phyloP scores from a whole-genome alignment of 2,888 invertebrate genomes.

The Drosophila ochracea region DNA sequence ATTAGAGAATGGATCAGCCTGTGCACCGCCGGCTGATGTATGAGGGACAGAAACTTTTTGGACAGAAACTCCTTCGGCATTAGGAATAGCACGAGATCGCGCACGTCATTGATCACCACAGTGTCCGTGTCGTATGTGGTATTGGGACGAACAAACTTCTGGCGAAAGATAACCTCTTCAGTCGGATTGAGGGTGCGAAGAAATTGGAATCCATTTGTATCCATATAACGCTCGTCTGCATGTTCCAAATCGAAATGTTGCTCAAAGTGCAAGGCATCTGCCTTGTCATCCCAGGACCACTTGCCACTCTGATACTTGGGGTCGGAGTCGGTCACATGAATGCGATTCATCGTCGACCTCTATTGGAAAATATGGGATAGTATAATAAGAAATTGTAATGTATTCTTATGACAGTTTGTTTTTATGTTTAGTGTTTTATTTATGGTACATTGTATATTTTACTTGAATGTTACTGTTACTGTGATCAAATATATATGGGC shows the following conservation, averaged over 20 bases:
- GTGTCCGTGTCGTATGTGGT: conserved; percentile 10
- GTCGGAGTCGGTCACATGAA: conserved; percentile 1
- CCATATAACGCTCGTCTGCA: conserved; percentile 10
- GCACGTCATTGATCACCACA: conserved; percentile 18
- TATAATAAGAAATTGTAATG: not conserved
- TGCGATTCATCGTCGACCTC: conserved; percentile 9
- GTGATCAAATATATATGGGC: not conserved
- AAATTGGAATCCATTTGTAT: conserved; percentile 19
- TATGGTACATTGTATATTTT: not conserved
- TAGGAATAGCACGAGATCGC: conserved; percentile 21
- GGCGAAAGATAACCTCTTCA: conserved; percentile 23
- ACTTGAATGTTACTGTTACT: not conserved
- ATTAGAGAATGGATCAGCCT: conserved; percentile 76
- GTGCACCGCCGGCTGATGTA: conserved; percentile 18
- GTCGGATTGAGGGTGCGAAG: conserved; percentile 24
- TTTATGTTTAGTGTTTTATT: not conserved
- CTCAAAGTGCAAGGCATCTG: conserved; percentile 3
- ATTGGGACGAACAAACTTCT: conserved; percentile 2
- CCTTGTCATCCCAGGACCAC: conserved; percentile 21
- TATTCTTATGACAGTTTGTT: not conserved
- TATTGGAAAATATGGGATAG: not conserved
- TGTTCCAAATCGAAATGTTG: conserved; percentile 15
- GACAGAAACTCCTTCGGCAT: conserved; percentile 26
- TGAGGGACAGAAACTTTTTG: not conserved
- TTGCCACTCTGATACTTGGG: conserved; percentile 29